Evolutionary conservation across 2,888 invertebrate species (phyloP).

Genomic region (Cheilosia impressa): DNA sequence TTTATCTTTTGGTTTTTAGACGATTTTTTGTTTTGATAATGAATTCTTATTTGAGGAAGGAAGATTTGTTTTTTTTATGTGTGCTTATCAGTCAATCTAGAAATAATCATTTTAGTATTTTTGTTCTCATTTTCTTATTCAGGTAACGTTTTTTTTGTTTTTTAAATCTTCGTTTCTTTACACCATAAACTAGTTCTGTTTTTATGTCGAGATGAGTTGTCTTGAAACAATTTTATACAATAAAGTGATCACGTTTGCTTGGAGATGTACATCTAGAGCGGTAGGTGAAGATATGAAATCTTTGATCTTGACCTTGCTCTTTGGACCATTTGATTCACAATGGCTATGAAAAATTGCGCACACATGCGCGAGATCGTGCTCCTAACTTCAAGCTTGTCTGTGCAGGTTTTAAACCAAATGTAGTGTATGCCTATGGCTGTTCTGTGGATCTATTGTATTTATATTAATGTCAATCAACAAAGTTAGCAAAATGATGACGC

Average conservation of each 20-base stretch:
- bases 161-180: constrained; percentile 4
- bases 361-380: too few relatives aligned
- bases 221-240: background rate
- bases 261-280: constrained; percentile 2
- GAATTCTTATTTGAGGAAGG: constrained; percentile 17
- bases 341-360: too few relatives aligned
- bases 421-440: too few relatives aligned
- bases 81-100: constrained; percentile 50
- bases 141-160: constrained; percentile 28
- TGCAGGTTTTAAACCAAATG: too few relatives aligned
- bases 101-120: constrained; percentile 31
- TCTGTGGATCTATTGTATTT: too few relatives aligned
- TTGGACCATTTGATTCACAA: too few relatives aligned
- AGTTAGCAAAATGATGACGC: too few relatives aligned
- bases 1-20: constrained; percentile 32
- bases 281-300: background rate
- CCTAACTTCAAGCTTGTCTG: too few relatives aligned
- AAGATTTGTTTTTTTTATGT: constrained; percentile 25
- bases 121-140: constrained; percentile 15
- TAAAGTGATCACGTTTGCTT: constrained; percentile 4
- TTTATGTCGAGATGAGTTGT: constrained; percentile 10
- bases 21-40: constrained; percentile 15
- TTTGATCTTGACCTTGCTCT: too few relatives aligned
- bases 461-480: too few relatives aligned
- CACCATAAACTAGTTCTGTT: background rate